Conservation (phyloP, 2,797 vertebrate species). For the Chaenodraco wilsoni region DNA sequence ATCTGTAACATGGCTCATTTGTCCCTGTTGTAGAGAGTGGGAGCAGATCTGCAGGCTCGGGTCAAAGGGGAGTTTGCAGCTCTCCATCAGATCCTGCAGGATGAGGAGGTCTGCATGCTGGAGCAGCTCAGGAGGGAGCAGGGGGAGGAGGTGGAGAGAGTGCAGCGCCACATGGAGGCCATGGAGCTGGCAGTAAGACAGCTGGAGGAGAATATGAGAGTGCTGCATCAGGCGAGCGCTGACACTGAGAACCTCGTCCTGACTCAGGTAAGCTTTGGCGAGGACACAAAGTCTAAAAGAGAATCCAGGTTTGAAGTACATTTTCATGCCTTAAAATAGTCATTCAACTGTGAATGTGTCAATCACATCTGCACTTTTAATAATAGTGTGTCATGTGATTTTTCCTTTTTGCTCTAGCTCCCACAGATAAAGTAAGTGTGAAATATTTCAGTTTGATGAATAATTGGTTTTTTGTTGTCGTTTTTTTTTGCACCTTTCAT, state of each 20-base stretch:
- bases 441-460: constrained; percentile 13
- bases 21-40: constrained; percentile 72
- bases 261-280: constrained; percentile 67
- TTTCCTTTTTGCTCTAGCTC: constrained; percentile 74
- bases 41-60: constrained; percentile 80
- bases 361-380: neutral
- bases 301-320: neutral
- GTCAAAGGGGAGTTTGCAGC: constrained; percentile 83
- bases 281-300: neutral
- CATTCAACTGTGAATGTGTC: neutral
- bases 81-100: constrained; percentile 85
- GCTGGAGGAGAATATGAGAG: constrained; percentile 77
- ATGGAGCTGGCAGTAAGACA: constrained; percentile 68
- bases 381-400: neutral
- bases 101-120: constrained; percentile 82
- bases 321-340: neutral
- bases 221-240: constrained; percentile 66
- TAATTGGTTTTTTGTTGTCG: constrained; percentile 20
- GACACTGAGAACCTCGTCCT: constrained; percentile 50
- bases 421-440: constrained; percentile 84
- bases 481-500: constrained; percentile 11
- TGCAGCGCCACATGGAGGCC: constrained; percentile 73
- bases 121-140: constrained; percentile 81
- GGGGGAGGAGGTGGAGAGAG: constrained; percentile 72
- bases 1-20: neutral